Conservation (phyloP, 2,113 vertebrate genomes). For the Cheirogaleus medius region DNA sequence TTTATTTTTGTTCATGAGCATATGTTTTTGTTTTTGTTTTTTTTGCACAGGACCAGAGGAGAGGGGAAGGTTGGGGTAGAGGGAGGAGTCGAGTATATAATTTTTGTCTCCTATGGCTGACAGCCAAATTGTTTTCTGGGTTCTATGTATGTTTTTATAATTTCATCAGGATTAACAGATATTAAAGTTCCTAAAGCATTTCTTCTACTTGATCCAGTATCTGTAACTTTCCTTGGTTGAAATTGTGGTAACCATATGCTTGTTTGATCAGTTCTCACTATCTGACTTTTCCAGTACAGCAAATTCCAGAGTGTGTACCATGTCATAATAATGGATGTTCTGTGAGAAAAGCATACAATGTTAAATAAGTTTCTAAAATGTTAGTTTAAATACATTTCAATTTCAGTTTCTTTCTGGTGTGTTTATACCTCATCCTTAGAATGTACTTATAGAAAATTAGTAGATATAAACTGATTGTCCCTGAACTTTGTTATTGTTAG, state of each 20-base stretch:
- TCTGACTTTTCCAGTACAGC: background rate
- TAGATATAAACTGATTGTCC: slow-evolving; percentile 26
- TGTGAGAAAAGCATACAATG: background rate
- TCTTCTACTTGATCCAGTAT: background rate
- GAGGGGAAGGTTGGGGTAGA: too few relatives aligned
- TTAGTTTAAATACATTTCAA: background rate
- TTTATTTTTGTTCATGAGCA: background rate
- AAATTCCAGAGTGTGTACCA: background rate
- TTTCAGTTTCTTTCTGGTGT: background rate
- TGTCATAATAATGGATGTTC: background rate
- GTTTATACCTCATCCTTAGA: background rate
- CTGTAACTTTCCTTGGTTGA: background rate
- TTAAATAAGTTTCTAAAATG: background rate
- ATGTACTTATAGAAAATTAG: slow-evolving; percentile 19
- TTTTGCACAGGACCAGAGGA: too few relatives aligned
- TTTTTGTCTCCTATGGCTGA: background rate
- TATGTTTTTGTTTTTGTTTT: background rate
- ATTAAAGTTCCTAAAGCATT: background rate
- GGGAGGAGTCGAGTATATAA: background rate
- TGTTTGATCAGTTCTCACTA: background rate
- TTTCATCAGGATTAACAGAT: background rate
- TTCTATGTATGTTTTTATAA: background rate
- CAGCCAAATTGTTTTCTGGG: background rate
- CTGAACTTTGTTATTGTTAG: slow-evolving; percentile 28
- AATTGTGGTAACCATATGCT: background rate